Base-by-base conservation (phyloP, 2,888 invertebrate genomes). In the Troilus luridus region DNA sequence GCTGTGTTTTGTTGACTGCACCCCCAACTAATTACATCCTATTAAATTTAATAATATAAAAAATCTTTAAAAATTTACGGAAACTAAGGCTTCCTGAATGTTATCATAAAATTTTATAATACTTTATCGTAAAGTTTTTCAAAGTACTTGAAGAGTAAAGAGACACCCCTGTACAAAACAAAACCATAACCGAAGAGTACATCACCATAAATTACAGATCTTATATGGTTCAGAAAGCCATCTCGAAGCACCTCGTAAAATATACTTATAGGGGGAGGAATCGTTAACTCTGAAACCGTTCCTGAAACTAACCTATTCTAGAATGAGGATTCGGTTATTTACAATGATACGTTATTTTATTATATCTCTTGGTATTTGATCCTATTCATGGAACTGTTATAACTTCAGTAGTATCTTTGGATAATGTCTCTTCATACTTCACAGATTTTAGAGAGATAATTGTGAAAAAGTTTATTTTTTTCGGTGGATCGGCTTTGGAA, bases 181-280 rank as follows among this genome's bases (percentile, higher is more conserved):
- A 41, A 77, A 41, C 72, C 41, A 77, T 77, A 77, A 77, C 14
- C 27, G 8, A 17, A 77, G 27, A 0, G 41, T 41, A 77, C 72
- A 77, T 77, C 72, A 77, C 8, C 72, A 41, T 77, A 77, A 77
- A 77, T 77, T 77, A 12, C 72, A 3, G 72, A 77, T 77, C 72
- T 27, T 9, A 8, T 14, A 77, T 77, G 72, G 72, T 41, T 77
- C 72, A 77, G 72, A 77, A 72, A 77, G 67, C 8, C 72, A 9
- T 19, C 7, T 41, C 72, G 21, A 77, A 41, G 72, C 7, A 77
- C 72, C 27, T 41, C 72, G 5, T 77, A 41, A 41, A 41, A 5
- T 41, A 41, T 41, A 41, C 41, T 41, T 41, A 17, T 77, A 17
- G 9, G 72, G 72, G 72, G 41, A 72, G 72, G 12, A 77, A 41